phyloP scores from a whole-genome alignment of 1,140 invertebrate genomes.

The Nautilus pompilius region DNA sequence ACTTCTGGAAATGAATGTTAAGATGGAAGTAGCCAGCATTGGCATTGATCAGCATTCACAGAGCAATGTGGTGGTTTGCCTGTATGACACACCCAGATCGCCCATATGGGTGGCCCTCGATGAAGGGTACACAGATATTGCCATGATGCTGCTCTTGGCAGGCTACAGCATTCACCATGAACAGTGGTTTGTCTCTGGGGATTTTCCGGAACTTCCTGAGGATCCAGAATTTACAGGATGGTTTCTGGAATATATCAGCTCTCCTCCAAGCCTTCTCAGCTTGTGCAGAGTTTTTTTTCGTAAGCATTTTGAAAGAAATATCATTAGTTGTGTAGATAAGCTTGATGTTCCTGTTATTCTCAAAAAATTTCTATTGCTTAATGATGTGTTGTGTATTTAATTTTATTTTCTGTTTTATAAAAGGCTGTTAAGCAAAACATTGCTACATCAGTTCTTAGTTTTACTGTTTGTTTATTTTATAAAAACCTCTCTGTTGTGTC shows the following conservation, averaged over 20 bases:
- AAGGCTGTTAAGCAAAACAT: too few species aligned
- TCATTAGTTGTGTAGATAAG: conserved; percentile 16
- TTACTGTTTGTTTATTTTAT: too few species aligned
- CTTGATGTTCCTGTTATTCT: conserved; percentile 29
- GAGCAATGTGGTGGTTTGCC: conserved; percentile 14
- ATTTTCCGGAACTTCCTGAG: conserved; percentile 17
- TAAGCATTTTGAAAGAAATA: conserved; percentile 14
- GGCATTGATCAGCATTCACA: conserved; percentile 38
- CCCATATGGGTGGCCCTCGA: conserved; percentile 35
- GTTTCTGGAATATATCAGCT: conserved; percentile 16
- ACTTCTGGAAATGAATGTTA: conserved; percentile 34
- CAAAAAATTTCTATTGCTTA: conserved; percentile 31
- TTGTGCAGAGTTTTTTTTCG: conserved; percentile 32
- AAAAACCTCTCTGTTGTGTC: too few species aligned
- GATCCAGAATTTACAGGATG: conserved; percentile 10
- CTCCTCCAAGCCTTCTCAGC: conserved; percentile 26
- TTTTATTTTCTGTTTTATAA: too few species aligned
- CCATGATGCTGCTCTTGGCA: conserved; percentile 22
- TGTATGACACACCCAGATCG: conserved; percentile 23
- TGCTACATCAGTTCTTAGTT: too few species aligned
- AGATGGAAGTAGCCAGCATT: conserved; percentile 22
- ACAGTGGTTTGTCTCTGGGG: conserved; percentile 25
- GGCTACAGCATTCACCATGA: conserved; percentile 35
- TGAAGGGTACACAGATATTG: conserved; percentile 16
- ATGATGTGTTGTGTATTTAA: conserved; percentile 20